These are phyloP conservation scores for Ibidorhyncha struthersii DNA, from an alignment of 2,113 vertebrate genomes.

Conservation along the genomic window DNA sequence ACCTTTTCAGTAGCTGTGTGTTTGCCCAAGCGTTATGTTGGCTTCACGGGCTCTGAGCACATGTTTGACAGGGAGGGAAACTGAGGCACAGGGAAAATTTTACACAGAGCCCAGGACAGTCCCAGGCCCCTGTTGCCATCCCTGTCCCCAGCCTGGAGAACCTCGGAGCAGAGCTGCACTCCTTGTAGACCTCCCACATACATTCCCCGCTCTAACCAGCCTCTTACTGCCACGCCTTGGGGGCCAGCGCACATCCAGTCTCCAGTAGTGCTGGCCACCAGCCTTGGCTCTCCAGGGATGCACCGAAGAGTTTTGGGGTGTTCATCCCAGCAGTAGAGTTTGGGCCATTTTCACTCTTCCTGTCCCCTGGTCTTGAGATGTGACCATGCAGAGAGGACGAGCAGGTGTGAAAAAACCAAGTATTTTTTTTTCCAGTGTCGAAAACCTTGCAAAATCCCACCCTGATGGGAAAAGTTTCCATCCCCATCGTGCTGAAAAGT, in stretches of 20 bases:
- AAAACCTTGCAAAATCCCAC: background rate
- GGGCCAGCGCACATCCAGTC: background rate
- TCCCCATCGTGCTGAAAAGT: background rate
- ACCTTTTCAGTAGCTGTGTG: background rate
- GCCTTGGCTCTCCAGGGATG: background rate
- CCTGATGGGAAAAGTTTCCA: background rate
- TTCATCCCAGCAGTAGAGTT: background rate
- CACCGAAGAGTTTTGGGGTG: background rate
- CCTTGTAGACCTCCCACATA: accelerated
- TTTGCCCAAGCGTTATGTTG: background rate
- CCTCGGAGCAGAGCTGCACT: background rate
- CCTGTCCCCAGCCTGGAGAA: background rate
- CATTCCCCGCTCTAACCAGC: background rate
- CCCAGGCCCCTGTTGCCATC: background rate
- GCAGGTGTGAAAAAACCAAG: background rate
- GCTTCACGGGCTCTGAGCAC: background rate
- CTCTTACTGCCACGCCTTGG: background rate
- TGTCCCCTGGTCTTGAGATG: background rate
- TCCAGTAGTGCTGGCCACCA: background rate
- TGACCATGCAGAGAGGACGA: background rate
- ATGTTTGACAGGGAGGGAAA: background rate
- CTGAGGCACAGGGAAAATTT: background rate
- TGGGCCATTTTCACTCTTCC: background rate
- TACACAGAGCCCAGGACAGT: background rate
- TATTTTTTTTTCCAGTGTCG: background rate